Evolutionary conservation across 1,140 invertebrate genomes (phyloP).

Genomic region (Brachionus calyciflorus): DNA sequence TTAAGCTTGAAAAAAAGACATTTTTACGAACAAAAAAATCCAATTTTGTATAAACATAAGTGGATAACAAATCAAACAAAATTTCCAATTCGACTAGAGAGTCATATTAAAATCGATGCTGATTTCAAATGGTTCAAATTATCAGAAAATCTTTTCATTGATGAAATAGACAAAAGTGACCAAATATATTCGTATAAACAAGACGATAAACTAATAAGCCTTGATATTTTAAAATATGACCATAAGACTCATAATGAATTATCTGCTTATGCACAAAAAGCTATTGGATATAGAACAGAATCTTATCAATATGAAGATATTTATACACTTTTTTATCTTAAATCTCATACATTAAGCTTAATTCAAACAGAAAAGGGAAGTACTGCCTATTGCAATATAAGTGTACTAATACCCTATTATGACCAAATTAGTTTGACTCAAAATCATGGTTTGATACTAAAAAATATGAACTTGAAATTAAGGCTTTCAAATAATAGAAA

Average conservation of each 20-base stretch:
- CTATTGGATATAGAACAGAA: neutral
- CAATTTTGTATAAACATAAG: neutral
- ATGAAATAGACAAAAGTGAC: constrained; percentile 1
- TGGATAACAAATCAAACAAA: neutral
- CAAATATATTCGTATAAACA: neutral
- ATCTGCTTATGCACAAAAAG: neutral
- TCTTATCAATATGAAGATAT: neutral
- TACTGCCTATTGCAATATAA: neutral
- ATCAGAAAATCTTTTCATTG: neutral
- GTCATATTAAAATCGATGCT: neutral
- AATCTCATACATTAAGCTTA: neutral
- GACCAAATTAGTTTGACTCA: neutral
- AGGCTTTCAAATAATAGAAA: neutral
- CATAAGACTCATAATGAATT: neutral
- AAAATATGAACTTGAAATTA: constrained; percentile 4
- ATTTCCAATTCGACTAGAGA: neutral
- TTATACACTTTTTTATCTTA: constrained; percentile 11
- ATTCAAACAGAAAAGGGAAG: neutral
- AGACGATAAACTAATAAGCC: neutral
- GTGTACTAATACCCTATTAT: constrained; percentile 2
- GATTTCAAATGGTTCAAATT: constrained; percentile 40
- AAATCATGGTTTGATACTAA: neutral
- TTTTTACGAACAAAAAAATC: too few species aligned
- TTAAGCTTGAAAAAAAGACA: too few species aligned
- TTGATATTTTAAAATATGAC: constrained; percentile 35